Evolutionary conservation across 1,140 invertebrate species (phyloP).

Genomic region (Hermetia illucens): DNA sequence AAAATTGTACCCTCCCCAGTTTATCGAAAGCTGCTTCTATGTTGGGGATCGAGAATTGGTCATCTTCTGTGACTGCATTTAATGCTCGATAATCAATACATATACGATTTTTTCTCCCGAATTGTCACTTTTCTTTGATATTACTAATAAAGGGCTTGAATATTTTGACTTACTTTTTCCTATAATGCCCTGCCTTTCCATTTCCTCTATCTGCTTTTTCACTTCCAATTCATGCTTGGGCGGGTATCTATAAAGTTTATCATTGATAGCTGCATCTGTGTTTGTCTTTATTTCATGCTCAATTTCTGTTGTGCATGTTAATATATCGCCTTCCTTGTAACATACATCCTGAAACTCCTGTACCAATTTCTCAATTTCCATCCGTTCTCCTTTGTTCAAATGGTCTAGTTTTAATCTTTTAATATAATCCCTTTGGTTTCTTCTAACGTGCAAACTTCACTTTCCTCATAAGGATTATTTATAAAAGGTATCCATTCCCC

Average conservation of each 20-base stretch:
- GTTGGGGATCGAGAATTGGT: constrained; percentile 32
- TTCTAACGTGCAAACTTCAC: too few relatives aligned
- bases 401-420: too few relatives aligned
- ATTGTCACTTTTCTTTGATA: constrained; percentile 9
- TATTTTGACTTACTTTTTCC: constrained; percentile 7
- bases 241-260: not conserved
- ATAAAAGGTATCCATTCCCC: too few relatives aligned
- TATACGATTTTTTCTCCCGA: constrained; percentile 13
- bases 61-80: constrained; percentile 21
- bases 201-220: constrained; percentile 1
- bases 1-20: constrained; percentile 21
- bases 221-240: not conserved
- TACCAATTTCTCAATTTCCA: too few relatives aligned
- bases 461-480: too few relatives aligned
- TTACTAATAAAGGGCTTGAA: constrained; percentile 10
- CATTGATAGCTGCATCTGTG: not conserved
- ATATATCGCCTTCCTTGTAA: too few relatives aligned
- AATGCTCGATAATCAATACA: constrained; percentile 19
- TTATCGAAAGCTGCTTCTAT: constrained; percentile 30
- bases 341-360: too few relatives aligned
- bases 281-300: too few relatives aligned
- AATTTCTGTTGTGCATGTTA: too few relatives aligned
- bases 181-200: constrained; percentile 1
- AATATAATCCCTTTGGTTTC: too few relatives aligned
- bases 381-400: too few relatives aligned